Evolutionary conservation across 2,888 invertebrate genomes (phyloP), one percentile per base, ranked within the genome.

Genomic region (Lithosia quadra): DNA sequence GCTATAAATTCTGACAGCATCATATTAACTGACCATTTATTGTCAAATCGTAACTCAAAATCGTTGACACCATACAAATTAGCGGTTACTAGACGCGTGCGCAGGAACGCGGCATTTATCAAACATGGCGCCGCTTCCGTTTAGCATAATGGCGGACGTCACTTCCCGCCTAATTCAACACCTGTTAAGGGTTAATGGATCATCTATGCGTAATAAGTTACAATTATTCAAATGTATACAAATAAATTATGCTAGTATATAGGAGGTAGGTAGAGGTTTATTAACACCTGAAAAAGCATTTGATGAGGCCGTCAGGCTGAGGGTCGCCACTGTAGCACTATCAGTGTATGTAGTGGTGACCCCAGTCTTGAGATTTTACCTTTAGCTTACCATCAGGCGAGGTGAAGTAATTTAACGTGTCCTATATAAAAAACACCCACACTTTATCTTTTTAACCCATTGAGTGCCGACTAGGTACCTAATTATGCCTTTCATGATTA

Each of bases 51-150:
- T 74, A 69, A 78, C 75, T 74, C 72, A 61, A 74, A 73, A 72
- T 72, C 71, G 67, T 71, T 69, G 70, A 66, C 81, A 71, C 68
- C 72, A 77, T 77, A 74, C 72, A 80, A 82, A 85, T 86, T 83
- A 86, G 82, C 71, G 75, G 78, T 82, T 79, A 79, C 76, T 77
- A 83, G 84, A 90, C 90, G 91, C 89, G 85, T 85, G 86, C 91
- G 88, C 86, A 73, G 90, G 89, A 89, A 88, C 88, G 82, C 79
- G 86, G 81, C 88, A 84, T 86, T 88, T 88, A 86, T 88, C 88
- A 87, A 90, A 91, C 88, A 91, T 89, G 90, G 89, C 88, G 87
- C 83, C 87, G 85, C 77, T 88, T 91, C 91, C 92, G 90, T 86
- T 39, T 73, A 81, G 74, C 76, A 77, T 81, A 80, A 79, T 79